Evolutionary conservation across 1,140 invertebrate genomes (phyloP).

Genomic region (Nomia melanderi): DNA sequence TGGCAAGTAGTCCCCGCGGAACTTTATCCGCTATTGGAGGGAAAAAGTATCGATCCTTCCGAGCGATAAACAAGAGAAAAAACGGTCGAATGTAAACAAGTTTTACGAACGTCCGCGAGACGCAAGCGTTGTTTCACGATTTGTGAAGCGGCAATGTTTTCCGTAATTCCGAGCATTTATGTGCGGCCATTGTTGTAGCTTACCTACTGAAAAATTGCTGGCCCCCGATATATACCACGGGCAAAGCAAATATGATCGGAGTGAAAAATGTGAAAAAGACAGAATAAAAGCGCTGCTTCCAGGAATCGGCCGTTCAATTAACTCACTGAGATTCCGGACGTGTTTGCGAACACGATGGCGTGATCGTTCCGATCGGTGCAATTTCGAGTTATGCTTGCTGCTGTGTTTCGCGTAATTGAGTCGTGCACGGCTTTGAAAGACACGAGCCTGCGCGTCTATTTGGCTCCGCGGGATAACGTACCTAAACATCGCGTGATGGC

Average conservation of each 20-base stretch:
- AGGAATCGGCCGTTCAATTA: not conserved
- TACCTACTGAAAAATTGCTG: conserved; percentile 22
- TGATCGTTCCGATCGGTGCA: conserved; percentile 15
- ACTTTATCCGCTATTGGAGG: not conserved
- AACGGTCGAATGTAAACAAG: not conserved
- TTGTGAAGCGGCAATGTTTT: not conserved
- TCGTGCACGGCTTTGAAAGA: conserved; percentile 31
- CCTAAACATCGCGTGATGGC: conserved; percentile 51
- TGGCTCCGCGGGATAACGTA: conserved; percentile 30
- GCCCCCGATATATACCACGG: not conserved
- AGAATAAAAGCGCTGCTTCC: not conserved
- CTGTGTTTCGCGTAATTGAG: conserved; percentile 37
- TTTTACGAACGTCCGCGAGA: conserved; percentile 24
- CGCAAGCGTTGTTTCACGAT: conserved; percentile 31
- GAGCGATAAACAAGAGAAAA: not conserved
- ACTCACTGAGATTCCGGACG: not conserved
- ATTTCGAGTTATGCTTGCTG: conserved; percentile 13
- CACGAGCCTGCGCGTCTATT: conserved; percentile 38
- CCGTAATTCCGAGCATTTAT: conserved; percentile 16
- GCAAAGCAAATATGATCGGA: not conserved
- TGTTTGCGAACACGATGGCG: conserved; percentile 7
- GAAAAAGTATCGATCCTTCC: not conserved
- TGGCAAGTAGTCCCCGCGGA: not conserved
- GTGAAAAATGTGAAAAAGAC: not conserved
- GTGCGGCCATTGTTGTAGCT: conserved; percentile 3